phyloP scores from a whole-genome alignment of 2,888 invertebrate genomes.

The Penaeus monodon region DNA sequence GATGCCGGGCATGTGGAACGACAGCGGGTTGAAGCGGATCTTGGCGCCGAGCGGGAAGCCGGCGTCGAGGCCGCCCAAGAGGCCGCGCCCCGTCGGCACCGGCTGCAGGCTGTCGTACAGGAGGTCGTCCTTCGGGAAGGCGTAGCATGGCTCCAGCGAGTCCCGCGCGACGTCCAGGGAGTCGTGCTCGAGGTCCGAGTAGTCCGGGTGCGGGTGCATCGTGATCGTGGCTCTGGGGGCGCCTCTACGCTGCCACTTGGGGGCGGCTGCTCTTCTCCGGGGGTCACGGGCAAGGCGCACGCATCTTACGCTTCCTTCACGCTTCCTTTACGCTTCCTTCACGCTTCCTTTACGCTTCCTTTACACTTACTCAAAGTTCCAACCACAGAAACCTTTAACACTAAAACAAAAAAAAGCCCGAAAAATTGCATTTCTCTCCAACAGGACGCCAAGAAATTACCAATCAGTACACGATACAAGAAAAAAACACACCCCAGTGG shows the following conservation, averaged over 20 bases:
- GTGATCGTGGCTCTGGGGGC: not conserved
- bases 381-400: too few relatives aligned
- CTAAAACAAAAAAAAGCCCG: not conserved
- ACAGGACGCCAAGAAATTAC: too few relatives aligned
- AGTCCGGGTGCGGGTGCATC: conserved; percentile 31
- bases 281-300: not conserved
- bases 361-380: too few relatives aligned
- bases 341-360: too few relatives aligned
- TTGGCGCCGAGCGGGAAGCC: not conserved
- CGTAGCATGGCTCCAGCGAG: conserved; percentile 5
- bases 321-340: too few relatives aligned
- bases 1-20: not conserved
- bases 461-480: too few relatives aligned
- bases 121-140: not conserved
- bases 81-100: not conserved
- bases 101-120: not conserved
- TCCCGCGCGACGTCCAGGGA: not conserved
- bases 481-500: too few relatives aligned
- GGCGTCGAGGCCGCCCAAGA: not conserved
- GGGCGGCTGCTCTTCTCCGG: not conserved
- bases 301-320: not conserved
- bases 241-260: too few relatives aligned
- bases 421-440: not conserved
- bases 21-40: not conserved
- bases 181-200: conserved; percentile 19